Evolutionary conservation across 2,113 vertebrate species (phyloP).

Genomic region (Cochlearius cochlearius): DNA sequence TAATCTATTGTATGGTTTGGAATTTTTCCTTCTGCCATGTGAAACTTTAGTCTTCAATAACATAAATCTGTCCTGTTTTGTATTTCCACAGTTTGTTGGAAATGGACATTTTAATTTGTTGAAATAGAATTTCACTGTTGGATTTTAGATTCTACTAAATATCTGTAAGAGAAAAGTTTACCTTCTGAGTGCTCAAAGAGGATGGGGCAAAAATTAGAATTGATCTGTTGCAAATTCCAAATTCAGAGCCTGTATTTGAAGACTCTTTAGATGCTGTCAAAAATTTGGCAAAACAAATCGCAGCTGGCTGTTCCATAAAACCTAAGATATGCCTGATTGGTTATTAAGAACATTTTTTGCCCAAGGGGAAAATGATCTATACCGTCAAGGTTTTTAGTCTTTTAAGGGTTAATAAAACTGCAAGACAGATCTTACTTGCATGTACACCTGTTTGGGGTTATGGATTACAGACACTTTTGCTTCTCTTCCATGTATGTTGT

Average conservation of each 20-base stretch:
- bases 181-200: background rate
- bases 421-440: background rate
- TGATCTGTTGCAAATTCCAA: background rate
- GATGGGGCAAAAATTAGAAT: background rate
- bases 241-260: background rate
- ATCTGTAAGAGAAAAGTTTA: background rate
- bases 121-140: background rate
- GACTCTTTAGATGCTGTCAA: background rate
- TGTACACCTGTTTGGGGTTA: background rate
- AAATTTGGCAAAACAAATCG: background rate
- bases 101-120: background rate
- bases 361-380: background rate
- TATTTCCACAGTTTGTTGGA: background rate
- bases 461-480: background rate
- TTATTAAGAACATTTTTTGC: background rate
- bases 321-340: background rate
- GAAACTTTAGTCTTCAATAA: background rate
- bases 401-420: background rate
- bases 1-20: background rate
- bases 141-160: background rate
- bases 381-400: background rate
- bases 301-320: background rate
- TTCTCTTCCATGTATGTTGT: rapidly evolving
- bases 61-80: background rate
- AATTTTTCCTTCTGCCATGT: background rate